Conservation (phyloP, 2,113 vertebrate species). For the Hydropotes inermis region DNA sequence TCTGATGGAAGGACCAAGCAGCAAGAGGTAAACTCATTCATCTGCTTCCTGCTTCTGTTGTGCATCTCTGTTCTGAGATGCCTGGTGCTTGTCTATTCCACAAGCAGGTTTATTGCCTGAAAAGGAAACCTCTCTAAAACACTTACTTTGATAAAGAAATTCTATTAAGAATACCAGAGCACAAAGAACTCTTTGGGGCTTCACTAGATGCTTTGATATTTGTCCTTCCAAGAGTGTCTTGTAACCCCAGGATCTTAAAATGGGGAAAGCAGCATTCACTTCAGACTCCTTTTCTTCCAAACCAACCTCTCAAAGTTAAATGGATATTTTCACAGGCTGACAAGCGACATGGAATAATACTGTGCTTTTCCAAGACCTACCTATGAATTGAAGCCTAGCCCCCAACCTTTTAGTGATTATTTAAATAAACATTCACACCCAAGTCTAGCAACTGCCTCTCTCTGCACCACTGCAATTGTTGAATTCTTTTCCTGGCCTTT, state of each 20-base stretch:
- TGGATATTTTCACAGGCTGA: background rate
- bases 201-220: background rate
- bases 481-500: conserved; percentile 54
- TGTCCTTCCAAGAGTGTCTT: background rate
- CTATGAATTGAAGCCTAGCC: background rate
- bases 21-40: background rate
- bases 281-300: background rate
- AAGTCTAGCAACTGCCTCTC: conserved; percentile 9
- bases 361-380: background rate
- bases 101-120: conserved; percentile 7
- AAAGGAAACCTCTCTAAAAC: background rate
- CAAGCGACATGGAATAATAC: background rate
- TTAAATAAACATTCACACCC: background rate
- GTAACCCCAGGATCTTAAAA: conserved; percentile 9
- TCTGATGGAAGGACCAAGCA: background rate
- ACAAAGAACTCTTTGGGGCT: background rate
- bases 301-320: conserved; percentile 33
- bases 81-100: background rate
- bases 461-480: conserved; percentile 53
- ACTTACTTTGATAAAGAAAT: conserved; percentile 30
- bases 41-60: background rate
- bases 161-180: background rate
- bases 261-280: background rate
- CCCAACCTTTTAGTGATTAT: background rate
- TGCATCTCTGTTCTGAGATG: background rate